Base-by-base conservation (phyloP, 2,888 invertebrate genomes). In the Nemotelus pantherinus region DNA sequence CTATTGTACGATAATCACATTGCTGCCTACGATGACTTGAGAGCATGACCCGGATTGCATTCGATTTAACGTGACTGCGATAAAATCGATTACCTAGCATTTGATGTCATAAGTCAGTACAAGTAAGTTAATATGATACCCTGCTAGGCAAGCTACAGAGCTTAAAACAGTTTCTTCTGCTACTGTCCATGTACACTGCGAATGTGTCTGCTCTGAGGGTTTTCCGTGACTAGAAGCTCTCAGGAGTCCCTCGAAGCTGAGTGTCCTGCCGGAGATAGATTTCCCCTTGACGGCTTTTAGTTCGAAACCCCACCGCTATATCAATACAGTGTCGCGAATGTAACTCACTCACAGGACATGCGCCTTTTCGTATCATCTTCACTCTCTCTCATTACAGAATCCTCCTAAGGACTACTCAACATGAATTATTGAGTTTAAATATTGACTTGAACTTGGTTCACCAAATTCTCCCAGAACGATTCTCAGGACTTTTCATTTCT, bases 371-470 rank as follows among this genome's bases (percentile, higher is more conserved):
- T 3, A 48, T 3, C 3, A 43, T 47, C 55, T 4, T 53, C 45
- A n/a, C 10, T 5, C 53, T 47, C 55, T 4, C 43, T 7, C 25
- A 45, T 72, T 60, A 60, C 60, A 60, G 48, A 72, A 60, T 72
- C 60, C 60, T 44, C 3, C 72, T 72, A 2, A 50, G 44, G 58
- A 25, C 25, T n/a, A 77, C 70, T 60, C 68, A 50, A 58, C 57
- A 77, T 80, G 77, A 80, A 80, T 80, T 80, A 80, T 80, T 80
- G 70, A 80, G 78, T 80, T 80, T 80, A 79, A 79, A 78, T 79
- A 80, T 80, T 80, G 79, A 80, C 79, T 80, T 80, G 79, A 80
- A 80, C 79, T 80, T 80, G 78, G 78, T 77, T 78, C 77, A 78
- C 78, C 76, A 55, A 45, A 9, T 70, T 55, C 41, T 70, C 55